Evolutionary conservation across 2,888 invertebrate genomes (phyloP), one percentile per base, ranked within the genome.

Genomic region (Charanyca ferruginea): DNA sequence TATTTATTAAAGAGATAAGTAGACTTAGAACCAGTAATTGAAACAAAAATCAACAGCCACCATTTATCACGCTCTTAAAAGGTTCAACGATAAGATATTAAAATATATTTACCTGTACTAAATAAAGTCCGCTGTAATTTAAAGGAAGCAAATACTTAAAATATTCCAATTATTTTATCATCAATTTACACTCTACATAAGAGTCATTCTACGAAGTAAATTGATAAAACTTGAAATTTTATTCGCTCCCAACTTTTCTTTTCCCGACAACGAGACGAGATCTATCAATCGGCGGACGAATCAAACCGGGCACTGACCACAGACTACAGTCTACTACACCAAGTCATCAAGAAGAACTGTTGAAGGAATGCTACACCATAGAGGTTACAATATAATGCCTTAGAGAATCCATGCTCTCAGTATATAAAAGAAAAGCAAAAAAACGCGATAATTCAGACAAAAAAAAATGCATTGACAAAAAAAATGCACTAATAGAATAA

Each of bases 21-120:
- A 44, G 20, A 65, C 60, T 52, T 41, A 53, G 41, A 61, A 64
- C 58, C 18, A 52, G 47, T 54, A 58, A 18, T 52, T 42, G 7
- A 45, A 38, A 53, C 32, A 61, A 58, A 76, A 58, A 58, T 55
- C 58, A 63, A 69, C 57, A 77, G 59, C 62, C 47, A 71, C 66
- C 63, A 73, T 76, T 41, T 64, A 73, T 47, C 66, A 65, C 35
- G 57, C 49, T 65, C 42, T 62, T 68, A n/a, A 28, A 54, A 0
- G 42, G 35, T 57, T 32, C 45, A 51, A 60, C 53, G 75, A 60
- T 75, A 75, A 66, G 76, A 75, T 66, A 38, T 38, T 38, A 68
- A 53, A 65, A 45, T 65, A 52, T 77, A 73, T 75, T 77, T 81
- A 81, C 81, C 83, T 77, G 63, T 63, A 53, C 16, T 48, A 57